Conservation (phyloP, 37 sponge, comb jelly and placozoan species). For the Lycopodina hypogea region DNA sequence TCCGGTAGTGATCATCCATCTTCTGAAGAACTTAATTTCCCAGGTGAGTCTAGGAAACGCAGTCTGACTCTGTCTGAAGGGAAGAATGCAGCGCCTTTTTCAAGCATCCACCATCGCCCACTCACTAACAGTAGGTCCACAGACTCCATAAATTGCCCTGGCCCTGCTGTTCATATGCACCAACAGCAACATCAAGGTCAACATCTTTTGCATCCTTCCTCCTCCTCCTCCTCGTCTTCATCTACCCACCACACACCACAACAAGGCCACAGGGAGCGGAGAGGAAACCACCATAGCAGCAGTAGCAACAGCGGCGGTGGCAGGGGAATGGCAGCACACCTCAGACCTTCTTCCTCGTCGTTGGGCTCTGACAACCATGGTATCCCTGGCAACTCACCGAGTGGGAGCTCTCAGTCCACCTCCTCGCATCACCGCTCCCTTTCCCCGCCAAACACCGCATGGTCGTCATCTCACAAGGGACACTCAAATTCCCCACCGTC, state of each 20-base stretch:
- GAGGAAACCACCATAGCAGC: no score
- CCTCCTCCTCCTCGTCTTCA: no score
- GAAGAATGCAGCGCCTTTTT: neutral
- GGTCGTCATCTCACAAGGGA: neutral
- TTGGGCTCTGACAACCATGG: constrained; percentile 18
- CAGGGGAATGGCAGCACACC: neutral
- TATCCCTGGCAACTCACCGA: constrained; percentile 1
- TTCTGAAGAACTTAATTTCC: neutral
- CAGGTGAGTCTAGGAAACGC: neutral
- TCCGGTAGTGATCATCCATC: neutral
- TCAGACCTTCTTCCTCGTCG: neutral
- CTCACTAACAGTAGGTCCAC: constrained; percentile 10
- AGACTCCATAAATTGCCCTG: neutral
- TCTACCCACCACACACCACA: neutral
- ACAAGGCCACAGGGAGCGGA: neutral
- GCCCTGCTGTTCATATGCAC: neutral
- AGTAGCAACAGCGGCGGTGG: no score
- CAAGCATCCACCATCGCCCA: neutral
- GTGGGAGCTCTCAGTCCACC: no score
- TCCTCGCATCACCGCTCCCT: constrained; percentile 8
- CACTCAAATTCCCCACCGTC: constrained; percentile 17
- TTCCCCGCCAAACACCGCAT: constrained; percentile 23
- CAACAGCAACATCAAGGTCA: neutral
- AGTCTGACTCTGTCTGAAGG: neutral
- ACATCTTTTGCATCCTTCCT: no score